Percentiles rank a stretch among this genome's conserved stretches.
Evolutionary conservation across 1,140 invertebrate species (phyloP).

Genomic region (Drosophila cardini): DNA sequence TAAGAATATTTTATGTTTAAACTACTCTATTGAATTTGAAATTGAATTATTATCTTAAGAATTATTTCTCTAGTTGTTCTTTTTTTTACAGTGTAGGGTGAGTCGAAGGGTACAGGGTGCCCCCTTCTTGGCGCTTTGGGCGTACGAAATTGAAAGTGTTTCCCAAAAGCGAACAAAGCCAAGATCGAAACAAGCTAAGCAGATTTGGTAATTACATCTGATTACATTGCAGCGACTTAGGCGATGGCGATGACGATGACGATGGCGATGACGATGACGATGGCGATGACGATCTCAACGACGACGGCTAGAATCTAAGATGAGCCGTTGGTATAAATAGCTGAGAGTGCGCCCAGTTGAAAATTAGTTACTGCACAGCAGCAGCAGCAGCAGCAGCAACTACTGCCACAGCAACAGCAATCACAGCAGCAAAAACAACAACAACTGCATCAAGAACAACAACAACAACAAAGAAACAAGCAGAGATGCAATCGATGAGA

Average conservation of each 20-base stretch:
- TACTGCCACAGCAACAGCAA: slow-evolving; percentile 16
- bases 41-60: no score
- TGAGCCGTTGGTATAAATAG: slow-evolving; percentile 68
- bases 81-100: no score
- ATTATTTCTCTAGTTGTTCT: no score
- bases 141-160: slow-evolving; percentile 75
- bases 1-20: no score
- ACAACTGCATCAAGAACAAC: slow-evolving; percentile 20
- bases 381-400: slow-evolving; percentile 38
- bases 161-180: slow-evolving; percentile 37
- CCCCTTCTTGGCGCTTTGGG: background rate
- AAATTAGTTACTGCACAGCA: slow-evolving; percentile 76
- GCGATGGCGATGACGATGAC: background rate
- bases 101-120: no score
- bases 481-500: slow-evolving; percentile 66
- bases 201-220: slow-evolving; percentile 79
- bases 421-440: background rate
- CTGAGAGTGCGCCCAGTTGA: slow-evolving; percentile 61
- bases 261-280: background rate
- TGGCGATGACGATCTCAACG: background rate
- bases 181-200: slow-evolving; percentile 29
- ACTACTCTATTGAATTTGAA: no score
- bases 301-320: slow-evolving; percentile 53
- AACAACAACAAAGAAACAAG: slow-evolving; percentile 24
- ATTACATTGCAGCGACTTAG: slow-evolving; percentile 58